Percentiles rank a stretch among this genome's conserved stretches.
Conservation (phyloP, 2,888 invertebrate genomes). For the Cephus pygmeus region DNA sequence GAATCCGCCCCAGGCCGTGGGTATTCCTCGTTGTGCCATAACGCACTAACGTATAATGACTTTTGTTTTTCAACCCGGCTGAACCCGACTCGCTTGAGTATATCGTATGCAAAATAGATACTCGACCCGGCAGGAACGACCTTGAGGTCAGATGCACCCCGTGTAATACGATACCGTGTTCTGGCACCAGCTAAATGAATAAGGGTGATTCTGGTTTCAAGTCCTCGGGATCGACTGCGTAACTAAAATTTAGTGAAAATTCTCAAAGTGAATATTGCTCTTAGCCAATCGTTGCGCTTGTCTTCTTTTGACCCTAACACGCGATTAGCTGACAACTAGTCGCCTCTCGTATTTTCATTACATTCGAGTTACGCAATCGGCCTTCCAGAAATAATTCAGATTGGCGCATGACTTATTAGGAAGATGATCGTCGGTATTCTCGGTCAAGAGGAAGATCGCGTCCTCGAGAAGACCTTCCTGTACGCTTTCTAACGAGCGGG, state of each 20-base stretch:
- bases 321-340: too few species aligned
- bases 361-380: too few species aligned
- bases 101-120: not conserved
- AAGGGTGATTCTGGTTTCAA: not conserved
- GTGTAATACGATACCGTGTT: not conserved
- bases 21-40: conserved; percentile 49
- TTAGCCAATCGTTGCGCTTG: too few species aligned
- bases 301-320: too few species aligned
- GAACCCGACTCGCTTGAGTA: not conserved
- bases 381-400: not conserved
- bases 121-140: not conserved
- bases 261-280: too few species aligned
- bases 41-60: conserved; percentile 45
- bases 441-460: not conserved
- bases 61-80: not conserved
- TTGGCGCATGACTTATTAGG: not conserved
- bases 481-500: not conserved
- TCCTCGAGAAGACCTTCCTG: not conserved
- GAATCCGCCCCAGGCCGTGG: conserved; percentile 54
- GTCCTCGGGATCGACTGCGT: too few species aligned
- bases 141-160: not conserved
- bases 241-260: too few species aligned
- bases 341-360: too few species aligned
- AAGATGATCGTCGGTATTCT: not conserved
- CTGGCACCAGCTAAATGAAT: not conserved